Conservation (phyloP, 1,140 invertebrate genomes). For the Aporrectodea caliginosa region DNA sequence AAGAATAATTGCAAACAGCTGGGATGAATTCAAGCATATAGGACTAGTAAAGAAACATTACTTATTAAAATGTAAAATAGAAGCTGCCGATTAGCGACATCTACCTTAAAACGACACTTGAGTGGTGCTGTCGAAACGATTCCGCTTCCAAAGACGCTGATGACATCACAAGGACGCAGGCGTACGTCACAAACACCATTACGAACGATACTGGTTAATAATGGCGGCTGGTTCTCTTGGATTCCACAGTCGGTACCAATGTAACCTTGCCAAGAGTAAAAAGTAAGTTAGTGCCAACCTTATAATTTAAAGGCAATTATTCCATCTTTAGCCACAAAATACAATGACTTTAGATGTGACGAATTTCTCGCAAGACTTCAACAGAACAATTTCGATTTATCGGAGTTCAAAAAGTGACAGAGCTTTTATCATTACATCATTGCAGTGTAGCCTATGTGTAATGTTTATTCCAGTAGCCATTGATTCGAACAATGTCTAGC, state of each 20-base stretch:
- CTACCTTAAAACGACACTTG: too few relatives aligned
- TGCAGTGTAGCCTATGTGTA: too few relatives aligned
- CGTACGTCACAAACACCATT: background rate
- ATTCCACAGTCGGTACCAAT: background rate
- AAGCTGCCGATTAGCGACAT: too few relatives aligned
- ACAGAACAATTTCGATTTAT: background rate
- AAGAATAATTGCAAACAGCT: too few relatives aligned
- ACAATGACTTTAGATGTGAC: background rate
- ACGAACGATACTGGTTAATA: background rate
- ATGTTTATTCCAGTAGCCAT: too few relatives aligned
- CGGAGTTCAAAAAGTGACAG: background rate
- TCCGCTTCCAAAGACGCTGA: background rate
- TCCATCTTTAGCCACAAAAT: background rate
- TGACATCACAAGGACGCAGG: background rate
- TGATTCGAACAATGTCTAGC: too few relatives aligned
- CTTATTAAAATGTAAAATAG: too few relatives aligned
- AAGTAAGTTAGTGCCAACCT: too few relatives aligned
- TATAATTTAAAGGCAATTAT: background rate
- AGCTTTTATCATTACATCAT: background rate
- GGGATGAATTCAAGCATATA: too few relatives aligned
- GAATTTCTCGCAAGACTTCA: background rate
- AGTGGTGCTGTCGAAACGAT: too few relatives aligned
- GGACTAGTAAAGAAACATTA: too few relatives aligned
- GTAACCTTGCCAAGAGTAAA: too few relatives aligned
- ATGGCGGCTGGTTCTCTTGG: background rate